Percentiles rank a stretch among this genome's conserved stretches.
These are phyloP conservation scores for Scomber colias DNA, from an alignment of 2,113 vertebrate species.

Conservation along the genomic window DNA sequence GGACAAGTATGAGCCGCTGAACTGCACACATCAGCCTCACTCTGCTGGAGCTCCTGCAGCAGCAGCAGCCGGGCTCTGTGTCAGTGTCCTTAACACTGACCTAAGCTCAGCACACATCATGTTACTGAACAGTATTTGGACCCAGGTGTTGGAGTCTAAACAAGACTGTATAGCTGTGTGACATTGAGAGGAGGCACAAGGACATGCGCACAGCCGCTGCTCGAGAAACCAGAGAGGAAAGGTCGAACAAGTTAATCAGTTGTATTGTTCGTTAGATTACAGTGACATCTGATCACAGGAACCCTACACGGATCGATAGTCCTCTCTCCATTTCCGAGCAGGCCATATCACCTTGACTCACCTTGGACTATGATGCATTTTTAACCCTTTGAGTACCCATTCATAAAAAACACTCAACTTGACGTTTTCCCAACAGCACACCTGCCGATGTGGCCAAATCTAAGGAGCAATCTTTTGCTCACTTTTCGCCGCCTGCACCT, in stretches of 20 bases:
- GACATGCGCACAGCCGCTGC: conserved; percentile 52
- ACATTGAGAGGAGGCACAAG: conserved; percentile 59
- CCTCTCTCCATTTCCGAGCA: conserved; percentile 21
- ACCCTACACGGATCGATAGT: conserved; percentile 66
- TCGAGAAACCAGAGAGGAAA: conserved; percentile 53
- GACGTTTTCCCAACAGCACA: conserved; percentile 2
- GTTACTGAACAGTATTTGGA: conserved; percentile 2
- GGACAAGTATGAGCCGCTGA: conserved; percentile 35
- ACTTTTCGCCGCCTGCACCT: not conserved
- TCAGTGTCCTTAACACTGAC: not conserved
- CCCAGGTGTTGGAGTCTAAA: conserved; percentile 29
- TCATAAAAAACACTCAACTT: not conserved
- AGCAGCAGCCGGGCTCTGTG: not conserved
- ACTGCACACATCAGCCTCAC: not conserved
- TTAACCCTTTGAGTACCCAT: conserved; percentile 86
- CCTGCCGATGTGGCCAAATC: not conserved
- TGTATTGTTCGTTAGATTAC: conserved; percentile 61
- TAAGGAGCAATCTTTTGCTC: not conserved
- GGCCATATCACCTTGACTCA: conserved; percentile 91
- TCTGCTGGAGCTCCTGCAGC: not conserved
- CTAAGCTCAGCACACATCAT: not conserved
- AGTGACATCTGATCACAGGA: conserved; percentile 62
- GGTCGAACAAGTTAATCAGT: conserved; percentile 70
- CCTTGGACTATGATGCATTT: conserved; percentile 94
- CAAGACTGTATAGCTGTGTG: conserved; percentile 19